A percentile compares a stretch with the other conserved stretches of the same genome.
phyloP scores from a whole-genome alignment of 2,113 vertebrate species.

The Xenopus borealis region DNA sequence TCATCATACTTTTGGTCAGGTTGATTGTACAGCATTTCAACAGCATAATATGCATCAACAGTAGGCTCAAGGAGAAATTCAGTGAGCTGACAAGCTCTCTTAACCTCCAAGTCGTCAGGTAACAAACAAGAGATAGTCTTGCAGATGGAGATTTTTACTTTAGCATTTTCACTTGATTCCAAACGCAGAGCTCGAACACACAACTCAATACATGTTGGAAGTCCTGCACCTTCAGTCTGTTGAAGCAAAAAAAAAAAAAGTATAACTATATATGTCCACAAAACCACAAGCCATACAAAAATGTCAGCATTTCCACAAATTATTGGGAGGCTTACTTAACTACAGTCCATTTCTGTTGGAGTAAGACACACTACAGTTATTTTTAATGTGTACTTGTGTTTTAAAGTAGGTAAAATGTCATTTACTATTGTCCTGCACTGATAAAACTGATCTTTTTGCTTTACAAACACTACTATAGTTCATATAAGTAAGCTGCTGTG shows the following conservation, averaged over 20 bases:
- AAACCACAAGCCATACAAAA: background rate
- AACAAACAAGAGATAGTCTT: slow-evolving; percentile 95
- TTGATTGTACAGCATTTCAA: slow-evolving; percentile 94
- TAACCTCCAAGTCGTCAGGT: slow-evolving; percentile 90
- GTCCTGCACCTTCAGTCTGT: slow-evolving; percentile 81
- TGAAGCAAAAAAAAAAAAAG: slow-evolving; percentile 15
- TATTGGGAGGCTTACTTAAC: too few relatives aligned
- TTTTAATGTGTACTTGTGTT: too few relatives aligned
- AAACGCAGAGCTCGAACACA: slow-evolving; percentile 87
- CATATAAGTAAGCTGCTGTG: too few relatives aligned
- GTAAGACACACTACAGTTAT: too few relatives aligned
- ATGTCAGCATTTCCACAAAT: too few relatives aligned
- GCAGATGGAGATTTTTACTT: slow-evolving; percentile 89
- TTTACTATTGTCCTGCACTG: too few relatives aligned
- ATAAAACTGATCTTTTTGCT: too few relatives aligned
- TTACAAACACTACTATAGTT: too few relatives aligned
- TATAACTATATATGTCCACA: background rate
- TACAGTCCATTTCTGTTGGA: too few relatives aligned
- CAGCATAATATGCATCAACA: slow-evolving; percentile 93
- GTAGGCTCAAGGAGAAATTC: slow-evolving; percentile 95
- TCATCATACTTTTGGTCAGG: slow-evolving; percentile 95
- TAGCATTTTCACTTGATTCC: slow-evolving; percentile 80
- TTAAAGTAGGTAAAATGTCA: too few relatives aligned
- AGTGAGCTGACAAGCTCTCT: slow-evolving; percentile 93
- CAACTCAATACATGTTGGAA: slow-evolving; percentile 88